These are phyloP conservation scores for Phrynocephalus vlangalii DNA, from an alignment of 2,797 vertebrate genomes.

Conservation along the genomic window DNA sequence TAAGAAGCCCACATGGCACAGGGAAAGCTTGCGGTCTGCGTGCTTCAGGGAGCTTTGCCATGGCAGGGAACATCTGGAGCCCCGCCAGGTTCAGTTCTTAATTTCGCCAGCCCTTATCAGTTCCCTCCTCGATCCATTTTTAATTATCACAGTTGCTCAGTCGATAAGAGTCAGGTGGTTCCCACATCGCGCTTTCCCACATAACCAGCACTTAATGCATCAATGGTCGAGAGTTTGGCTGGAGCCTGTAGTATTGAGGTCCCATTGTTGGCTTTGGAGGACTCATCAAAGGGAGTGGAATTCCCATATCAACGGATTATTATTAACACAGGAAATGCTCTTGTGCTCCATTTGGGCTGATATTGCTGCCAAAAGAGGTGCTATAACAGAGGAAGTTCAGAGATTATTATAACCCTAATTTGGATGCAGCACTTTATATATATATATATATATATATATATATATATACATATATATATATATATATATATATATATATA, in stretches of 20 bases:
- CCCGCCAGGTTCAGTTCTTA: neutral
- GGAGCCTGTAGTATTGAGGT: neutral
- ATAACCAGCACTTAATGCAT: too few relatives aligned
- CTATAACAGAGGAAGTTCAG: neutral
- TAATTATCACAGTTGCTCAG: slow-evolving; percentile 10
- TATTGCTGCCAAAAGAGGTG: neutral
- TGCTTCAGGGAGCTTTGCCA: neutral
- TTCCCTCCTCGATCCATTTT: slow-evolving; percentile 2
- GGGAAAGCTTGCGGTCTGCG: neutral
- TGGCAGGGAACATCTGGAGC: neutral
- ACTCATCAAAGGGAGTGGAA: slow-evolving; percentile 22
- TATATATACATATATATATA: too few relatives aligned
- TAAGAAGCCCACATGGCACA: too few relatives aligned
- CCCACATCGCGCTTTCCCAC: neutral
- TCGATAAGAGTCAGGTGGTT: neutral
- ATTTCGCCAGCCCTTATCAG: neutral
- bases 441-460: too few relatives aligned
- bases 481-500: too few relatives aligned
- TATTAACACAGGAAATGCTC: neutral
- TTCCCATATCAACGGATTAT: slow-evolving; percentile 6
- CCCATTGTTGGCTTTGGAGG: neutral
- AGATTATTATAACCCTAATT: neutral
- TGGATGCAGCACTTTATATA: neutral
- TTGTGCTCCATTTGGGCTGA: neutral
- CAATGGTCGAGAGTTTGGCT: neutral